Conservation (phyloP, 1,140 invertebrate species). For the Heliconius melpomene region DNA sequence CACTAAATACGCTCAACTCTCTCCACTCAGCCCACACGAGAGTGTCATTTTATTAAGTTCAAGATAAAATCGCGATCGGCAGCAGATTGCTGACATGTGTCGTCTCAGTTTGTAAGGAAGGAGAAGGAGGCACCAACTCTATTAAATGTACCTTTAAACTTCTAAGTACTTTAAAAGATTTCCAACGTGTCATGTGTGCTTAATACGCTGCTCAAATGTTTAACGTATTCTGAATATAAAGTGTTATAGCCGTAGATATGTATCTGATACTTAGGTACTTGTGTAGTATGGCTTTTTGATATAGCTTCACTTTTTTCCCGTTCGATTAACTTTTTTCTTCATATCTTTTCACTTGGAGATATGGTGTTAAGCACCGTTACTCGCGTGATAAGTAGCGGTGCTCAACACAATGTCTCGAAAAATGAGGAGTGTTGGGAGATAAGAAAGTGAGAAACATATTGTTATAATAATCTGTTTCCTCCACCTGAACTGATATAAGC, state of each 20-base stretch:
- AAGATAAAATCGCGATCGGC: slow-evolving; percentile 60
- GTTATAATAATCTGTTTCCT: no score
- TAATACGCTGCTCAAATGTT: slow-evolving; percentile 28
- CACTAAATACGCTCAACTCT: not conserved
- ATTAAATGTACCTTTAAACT: slow-evolving; percentile 46
- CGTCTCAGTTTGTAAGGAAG: slow-evolving; percentile 43
- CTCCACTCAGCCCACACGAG: not conserved
- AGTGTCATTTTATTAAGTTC: slow-evolving; percentile 73
- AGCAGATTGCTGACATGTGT: slow-evolving; percentile 62
- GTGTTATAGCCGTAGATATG: not conserved
- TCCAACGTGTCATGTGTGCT: slow-evolving; percentile 33
- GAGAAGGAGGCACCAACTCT: slow-evolving; percentile 35
- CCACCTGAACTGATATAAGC: no score
- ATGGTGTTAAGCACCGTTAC: no score
- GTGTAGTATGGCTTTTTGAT: no score
- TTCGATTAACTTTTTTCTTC: no score
- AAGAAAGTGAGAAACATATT: no score
- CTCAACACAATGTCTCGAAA: no score
- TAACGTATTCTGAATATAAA: slow-evolving; percentile 20
- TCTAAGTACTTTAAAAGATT: slow-evolving; percentile 45
- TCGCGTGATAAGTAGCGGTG: no score
- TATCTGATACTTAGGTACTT: not conserved
- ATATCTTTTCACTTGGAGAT: no score
- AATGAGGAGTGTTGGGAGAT: no score
- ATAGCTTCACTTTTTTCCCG: no score